Conservation (phyloP, 2,797 vertebrate species). For the Semaprochilodus insignis region DNA sequence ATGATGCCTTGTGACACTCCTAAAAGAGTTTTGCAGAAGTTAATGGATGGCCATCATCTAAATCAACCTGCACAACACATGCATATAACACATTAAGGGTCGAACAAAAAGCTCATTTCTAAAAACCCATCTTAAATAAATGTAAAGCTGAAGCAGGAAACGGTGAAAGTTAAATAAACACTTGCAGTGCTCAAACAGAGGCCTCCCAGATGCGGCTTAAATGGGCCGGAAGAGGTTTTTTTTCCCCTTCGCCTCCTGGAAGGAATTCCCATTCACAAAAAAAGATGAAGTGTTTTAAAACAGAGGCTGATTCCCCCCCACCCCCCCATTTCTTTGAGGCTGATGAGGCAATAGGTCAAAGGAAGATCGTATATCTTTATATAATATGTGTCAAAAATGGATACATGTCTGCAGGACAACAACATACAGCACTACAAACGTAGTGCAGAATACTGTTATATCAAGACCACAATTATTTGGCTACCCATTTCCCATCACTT, state of each 20-base stretch:
- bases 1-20: constrained; percentile 3
- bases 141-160: constrained; percentile 58
- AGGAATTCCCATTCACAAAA: constrained; percentile 67
- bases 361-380: constrained; percentile 37
- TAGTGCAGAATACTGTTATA: neutral
- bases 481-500: neutral
- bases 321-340: constrained; percentile 35
- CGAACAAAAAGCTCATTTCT: constrained; percentile 33
- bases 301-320: constrained; percentile 31
- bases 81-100: constrained; percentile 36
- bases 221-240: constrained; percentile 57
- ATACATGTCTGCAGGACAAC: neutral
- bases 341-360: constrained; percentile 45
- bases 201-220: constrained; percentile 53
- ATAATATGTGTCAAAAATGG: constrained; percentile 1
- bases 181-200: constrained; percentile 42
- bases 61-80: neutral
- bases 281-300: constrained; percentile 60
- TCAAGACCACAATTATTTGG: neutral
- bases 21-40: constrained; percentile 1
- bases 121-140: constrained; percentile 41
- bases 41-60: neutral
- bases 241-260: constrained; percentile 46
- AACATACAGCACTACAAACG: too few relatives aligned
- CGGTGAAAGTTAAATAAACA: constrained; percentile 63